Evolutionary conservation across 1,140 invertebrate genomes (phyloP).

Genomic region (Anoplolepis gracilipes): DNA sequence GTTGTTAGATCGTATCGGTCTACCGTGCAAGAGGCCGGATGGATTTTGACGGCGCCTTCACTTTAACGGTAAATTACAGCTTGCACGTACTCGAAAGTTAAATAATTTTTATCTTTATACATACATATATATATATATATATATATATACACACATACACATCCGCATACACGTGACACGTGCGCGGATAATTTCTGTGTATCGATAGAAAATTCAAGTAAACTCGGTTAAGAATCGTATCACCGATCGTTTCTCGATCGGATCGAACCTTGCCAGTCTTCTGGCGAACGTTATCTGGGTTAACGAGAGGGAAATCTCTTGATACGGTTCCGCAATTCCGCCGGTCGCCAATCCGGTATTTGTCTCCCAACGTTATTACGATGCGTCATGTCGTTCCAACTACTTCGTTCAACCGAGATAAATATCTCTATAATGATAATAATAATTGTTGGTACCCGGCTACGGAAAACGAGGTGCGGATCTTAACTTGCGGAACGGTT

Average conservation of each 20-base stretch:
- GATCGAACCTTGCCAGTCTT: slow-evolving; percentile 6
- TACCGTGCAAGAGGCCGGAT: background rate
- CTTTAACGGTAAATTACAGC: background rate
- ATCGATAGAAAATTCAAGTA: too few species aligned
- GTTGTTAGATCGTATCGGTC: slow-evolving; percentile 45
- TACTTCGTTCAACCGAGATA: background rate
- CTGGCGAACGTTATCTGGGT: slow-evolving; percentile 64
- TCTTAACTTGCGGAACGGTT: background rate
- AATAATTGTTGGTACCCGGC: background rate
- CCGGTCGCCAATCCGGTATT: slow-evolving; percentile 10
- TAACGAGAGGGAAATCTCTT: slow-evolving; percentile 69
- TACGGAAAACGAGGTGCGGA: background rate
- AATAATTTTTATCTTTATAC: slow-evolving; percentile 2
- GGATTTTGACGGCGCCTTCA: slow-evolving; percentile 25
- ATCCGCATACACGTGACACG: too few species aligned
- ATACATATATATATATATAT: too few species aligned
- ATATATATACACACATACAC: too few species aligned
- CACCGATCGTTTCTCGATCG: slow-evolving; percentile 56
- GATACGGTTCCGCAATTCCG: slow-evolving; percentile 54
- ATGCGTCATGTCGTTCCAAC: background rate
- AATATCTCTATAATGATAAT: background rate
- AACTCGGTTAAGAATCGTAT: slow-evolving; percentile 13
- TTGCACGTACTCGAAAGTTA: background rate
- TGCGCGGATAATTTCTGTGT: too few species aligned
- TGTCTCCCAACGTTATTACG: slow-evolving; percentile 33